Evolutionary conservation across 2,888 invertebrate genomes (phyloP), one percentile per base, ranked within the genome.

Genomic region (Hedya salicella): DNA sequence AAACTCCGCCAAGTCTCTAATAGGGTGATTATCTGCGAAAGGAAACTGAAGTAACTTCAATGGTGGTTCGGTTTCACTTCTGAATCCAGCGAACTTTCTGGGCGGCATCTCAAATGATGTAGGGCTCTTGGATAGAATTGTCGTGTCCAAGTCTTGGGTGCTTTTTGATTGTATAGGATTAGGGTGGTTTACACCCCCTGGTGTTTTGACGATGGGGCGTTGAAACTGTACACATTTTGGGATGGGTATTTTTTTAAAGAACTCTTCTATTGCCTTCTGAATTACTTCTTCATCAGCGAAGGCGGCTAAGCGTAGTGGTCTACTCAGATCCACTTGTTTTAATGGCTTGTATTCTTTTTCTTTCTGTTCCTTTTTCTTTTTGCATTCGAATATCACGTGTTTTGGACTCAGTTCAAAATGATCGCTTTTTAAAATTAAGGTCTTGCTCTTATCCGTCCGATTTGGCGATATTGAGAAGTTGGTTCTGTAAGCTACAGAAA

Each of bases 401-500:
- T 95, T 94, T 0, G 96, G 95, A 80, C 96, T 95, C 71, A 95
- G 83, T 83, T 97, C 96, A 83, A 98, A 98, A 86, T 98, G 98
- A 85, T 98, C 97, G 79, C 97, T 98, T 83, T 98, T 98, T n/a
- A 98, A 90, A 93, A 98, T 94, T 40, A 97, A 94, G 0, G 95
- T 93, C 70, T 88, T 86, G 72, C 96, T 96, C 67, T 94, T 95
- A 48, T 94, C 95, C 1, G 94, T 93, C 69, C 95, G 95, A 66
- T 97, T 96, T 2, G 98, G 98, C 2, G 98, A 96, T 78, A 98
- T 96, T 1, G 98, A 96, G 94, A 98, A 96, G 88, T 98, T 97
- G 1, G 98, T 98, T 75, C 98, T 94, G 84, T 98, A 98, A 0
- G 96, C 95, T 11, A 98, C 96, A 0, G 96, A 95, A 79, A 98